Conservation (phyloP, 2,888 invertebrate genomes). For the Leptinotarsa juncta region DNA sequence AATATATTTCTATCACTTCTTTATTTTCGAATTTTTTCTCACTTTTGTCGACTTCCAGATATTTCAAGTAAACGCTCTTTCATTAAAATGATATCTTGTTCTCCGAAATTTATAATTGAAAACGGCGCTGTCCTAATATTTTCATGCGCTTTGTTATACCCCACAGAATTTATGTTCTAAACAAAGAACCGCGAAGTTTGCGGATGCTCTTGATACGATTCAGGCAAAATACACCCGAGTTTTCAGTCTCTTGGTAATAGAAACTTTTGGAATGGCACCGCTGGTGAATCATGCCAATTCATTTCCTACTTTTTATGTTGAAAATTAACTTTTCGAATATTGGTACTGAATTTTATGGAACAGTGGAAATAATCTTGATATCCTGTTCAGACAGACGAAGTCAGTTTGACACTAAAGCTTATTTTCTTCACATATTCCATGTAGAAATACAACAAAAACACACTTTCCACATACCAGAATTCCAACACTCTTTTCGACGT, state of each 20-base stretch:
- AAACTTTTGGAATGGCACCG: conserved; percentile 33
- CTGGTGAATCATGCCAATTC: conserved; percentile 31
- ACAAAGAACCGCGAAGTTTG: conserved; percentile 9
- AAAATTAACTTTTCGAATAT: neutral
- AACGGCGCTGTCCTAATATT: conserved; percentile 13
- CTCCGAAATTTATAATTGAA: conserved; percentile 1
- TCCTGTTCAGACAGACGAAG: neutral
- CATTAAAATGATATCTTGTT: neutral
- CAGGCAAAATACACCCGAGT: neutral
- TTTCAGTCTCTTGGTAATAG: conserved; percentile 19
- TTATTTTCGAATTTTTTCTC: neutral
- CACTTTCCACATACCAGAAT: too few species aligned
- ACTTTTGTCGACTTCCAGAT: neutral
- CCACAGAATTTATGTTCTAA: conserved; percentile 14
- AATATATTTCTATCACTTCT: neutral
- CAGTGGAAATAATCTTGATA: neutral
- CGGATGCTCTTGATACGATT: conserved; percentile 1
- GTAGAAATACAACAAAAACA: too few species aligned
- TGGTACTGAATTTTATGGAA: neutral
- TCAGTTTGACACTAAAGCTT: too few species aligned
- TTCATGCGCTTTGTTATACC: conserved; percentile 16
- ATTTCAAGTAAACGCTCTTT: neutral
- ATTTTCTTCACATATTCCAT: too few species aligned
- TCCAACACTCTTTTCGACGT: too few species aligned
- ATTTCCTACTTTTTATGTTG: conserved; percentile 18